Evolutionary conservation across 2,113 vertebrate genomes (phyloP).

Genomic region (Rhinogobius similis): DNA sequence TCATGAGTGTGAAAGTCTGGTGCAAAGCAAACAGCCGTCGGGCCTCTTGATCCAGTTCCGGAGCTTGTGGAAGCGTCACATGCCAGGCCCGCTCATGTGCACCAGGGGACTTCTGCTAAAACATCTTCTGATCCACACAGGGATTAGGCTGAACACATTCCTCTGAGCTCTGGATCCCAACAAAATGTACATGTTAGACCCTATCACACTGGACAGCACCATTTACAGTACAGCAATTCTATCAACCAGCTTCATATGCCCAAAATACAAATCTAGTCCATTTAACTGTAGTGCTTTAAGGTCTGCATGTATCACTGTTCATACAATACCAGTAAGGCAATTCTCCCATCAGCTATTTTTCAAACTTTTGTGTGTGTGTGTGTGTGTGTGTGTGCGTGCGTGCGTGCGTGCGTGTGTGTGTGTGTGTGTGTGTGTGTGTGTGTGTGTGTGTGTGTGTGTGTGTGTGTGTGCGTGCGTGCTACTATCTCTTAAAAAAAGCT

Average conservation of each 20-base stretch:
- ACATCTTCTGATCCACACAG: constrained; percentile 69
- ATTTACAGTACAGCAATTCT: neutral
- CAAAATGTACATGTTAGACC: neutral
- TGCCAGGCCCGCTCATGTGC: constrained; percentile 59
- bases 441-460: no score
- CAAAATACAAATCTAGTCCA: neutral
- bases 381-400: no score
- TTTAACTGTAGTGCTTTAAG: neutral
- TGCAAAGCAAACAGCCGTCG: constrained; percentile 73
- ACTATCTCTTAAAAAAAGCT: no score
- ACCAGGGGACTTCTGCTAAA: constrained; percentile 77
- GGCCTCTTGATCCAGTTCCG: constrained; percentile 70
- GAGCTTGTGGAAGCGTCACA: constrained; percentile 61
- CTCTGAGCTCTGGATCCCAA: constrained; percentile 37
- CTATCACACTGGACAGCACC: neutral
- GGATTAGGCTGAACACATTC: constrained; percentile 73
- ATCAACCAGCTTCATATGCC: neutral
- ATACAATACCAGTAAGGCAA: no score
- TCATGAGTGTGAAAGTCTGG: constrained; percentile 72
- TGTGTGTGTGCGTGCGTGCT: no score
- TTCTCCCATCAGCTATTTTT: no score
- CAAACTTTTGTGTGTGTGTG: no score
- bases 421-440: no score
- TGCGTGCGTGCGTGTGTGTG: no score
- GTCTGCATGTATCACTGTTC: no score